Conservation (phyloP, 2,888 invertebrate genomes). For the Neelides folsomi region DNA sequence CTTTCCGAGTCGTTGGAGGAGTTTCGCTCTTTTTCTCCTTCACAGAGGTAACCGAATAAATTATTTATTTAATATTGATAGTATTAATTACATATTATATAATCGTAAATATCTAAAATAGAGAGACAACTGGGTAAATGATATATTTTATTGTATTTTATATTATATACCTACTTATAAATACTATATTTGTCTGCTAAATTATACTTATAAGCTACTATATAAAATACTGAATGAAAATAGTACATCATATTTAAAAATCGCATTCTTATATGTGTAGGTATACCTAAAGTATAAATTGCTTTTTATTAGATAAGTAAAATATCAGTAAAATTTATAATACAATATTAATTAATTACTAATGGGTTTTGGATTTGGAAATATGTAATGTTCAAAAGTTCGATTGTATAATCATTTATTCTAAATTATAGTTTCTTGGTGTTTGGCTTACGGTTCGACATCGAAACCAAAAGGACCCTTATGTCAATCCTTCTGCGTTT, state of each 20-base stretch:
- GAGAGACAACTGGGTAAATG: no score
- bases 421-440: constrained; percentile 76
- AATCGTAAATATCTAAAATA: no score
- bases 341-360: no score
- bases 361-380: not conserved
- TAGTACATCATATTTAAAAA: no score
- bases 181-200: no score
- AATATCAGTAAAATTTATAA: no score
- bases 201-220: no score
- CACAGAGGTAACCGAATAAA: constrained; percentile 61
- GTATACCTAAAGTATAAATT: no score
- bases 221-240: no score
- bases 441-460: constrained; percentile 92
- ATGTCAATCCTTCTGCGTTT: constrained; percentile 89
- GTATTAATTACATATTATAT: not conserved
- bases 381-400: no score
- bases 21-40: constrained; percentile 94
- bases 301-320: no score
- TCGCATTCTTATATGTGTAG: no score
- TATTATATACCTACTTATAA: constrained; percentile 3
- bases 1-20: constrained; percentile 79
- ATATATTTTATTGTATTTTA: constrained; percentile 8
- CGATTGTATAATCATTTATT: not conserved
- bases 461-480: constrained; percentile 95
- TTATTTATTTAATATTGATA: not conserved